These are phyloP conservation scores for Euura saliciscinereae DNA, from an alignment of 1,140 invertebrate genomes.

Conservation along the genomic window DNA sequence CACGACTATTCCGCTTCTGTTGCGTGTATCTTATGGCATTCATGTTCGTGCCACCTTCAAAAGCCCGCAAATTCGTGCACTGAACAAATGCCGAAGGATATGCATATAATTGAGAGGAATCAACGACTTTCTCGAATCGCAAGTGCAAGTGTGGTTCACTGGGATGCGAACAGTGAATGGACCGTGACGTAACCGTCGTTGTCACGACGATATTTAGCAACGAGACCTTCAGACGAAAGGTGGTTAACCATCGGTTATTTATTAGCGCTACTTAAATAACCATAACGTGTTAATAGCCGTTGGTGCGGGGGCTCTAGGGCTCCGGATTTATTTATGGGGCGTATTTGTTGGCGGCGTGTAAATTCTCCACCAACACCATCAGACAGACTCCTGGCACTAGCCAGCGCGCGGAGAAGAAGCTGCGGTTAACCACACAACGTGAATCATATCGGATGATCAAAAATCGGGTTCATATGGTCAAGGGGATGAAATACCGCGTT, in stretches of 20 bases:
- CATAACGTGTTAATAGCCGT: conserved; percentile 50
- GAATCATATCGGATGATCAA: too few relatives aligned
- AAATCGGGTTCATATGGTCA: too few relatives aligned
- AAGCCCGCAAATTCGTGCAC: too few relatives aligned
- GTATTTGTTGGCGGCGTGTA: conserved; percentile 48
- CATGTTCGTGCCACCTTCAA: too few relatives aligned
- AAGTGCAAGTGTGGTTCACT: too few relatives aligned
- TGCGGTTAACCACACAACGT: too few relatives aligned
- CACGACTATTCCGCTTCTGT: conserved; percentile 33
- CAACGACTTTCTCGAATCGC: neutral
- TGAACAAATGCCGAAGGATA: too few relatives aligned
- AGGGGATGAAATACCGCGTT: neutral
- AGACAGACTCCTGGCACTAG: neutral
- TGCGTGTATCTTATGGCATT: neutral
- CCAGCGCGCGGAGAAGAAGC: too few relatives aligned
- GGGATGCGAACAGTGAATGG: neutral
- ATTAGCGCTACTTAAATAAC: conserved; percentile 51
- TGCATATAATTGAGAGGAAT: too few relatives aligned
- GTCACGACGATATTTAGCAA: neutral
- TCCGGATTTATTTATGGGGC: conserved; percentile 49
- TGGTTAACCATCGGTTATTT: conserved; percentile 44
- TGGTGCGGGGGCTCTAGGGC: conserved; percentile 29
- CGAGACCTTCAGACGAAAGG: conserved; percentile 18
- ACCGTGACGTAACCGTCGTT: neutral
- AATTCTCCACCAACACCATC: conserved; percentile 33